These are phyloP conservation scores for Chaetoderma sp. DNA, from an alignment of 2,888 invertebrate genomes.

Conservation along the genomic window DNA sequence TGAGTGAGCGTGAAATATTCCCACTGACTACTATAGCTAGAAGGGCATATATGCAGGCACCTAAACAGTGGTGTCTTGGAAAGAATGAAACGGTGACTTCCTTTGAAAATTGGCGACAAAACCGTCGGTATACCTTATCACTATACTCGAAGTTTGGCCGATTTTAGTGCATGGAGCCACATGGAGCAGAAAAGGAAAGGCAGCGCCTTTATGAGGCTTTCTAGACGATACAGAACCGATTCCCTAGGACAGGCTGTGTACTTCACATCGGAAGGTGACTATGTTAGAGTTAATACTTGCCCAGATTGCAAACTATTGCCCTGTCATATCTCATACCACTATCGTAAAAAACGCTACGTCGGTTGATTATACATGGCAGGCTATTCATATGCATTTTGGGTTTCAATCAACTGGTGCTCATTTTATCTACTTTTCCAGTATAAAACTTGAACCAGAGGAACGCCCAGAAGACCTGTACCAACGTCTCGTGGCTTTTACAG, in stretches of 20 bases:
- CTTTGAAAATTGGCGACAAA: conserved; percentile 26
- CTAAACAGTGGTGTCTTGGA: conserved; percentile 29
- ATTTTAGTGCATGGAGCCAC: conserved; percentile 20
- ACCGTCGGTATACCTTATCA: conserved; percentile 12
- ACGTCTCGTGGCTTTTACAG: conserved; percentile 31
- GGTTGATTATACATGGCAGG: conserved; percentile 27
- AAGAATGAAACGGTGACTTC: conserved; percentile 24
- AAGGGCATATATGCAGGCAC: too few species aligned
- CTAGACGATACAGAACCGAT: conserved; percentile 14
- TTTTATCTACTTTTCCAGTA: conserved; percentile 28
- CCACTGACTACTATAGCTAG: too few species aligned
- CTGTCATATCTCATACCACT: conserved; percentile 23
- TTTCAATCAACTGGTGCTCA: conserved; percentile 36
- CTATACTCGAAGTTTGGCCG: conserved; percentile 22
- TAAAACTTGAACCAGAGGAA: conserved; percentile 32
- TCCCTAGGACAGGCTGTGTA: conserved; percentile 2
- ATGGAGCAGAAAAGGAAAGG: conserved; percentile 32
- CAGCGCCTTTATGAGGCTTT: conserved; percentile 24
- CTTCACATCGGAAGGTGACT: conserved; percentile 30
- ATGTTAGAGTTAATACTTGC: conserved; percentile 34
- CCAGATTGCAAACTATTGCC: conserved; percentile 37
- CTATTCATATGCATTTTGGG: conserved; percentile 30
- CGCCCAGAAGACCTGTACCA: conserved; percentile 37
- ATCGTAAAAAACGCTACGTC: conserved; percentile 34
- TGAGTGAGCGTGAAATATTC: too few species aligned